Conservation (phyloP, 2,113 vertebrate genomes). For the Paradisaea rubra region DNA sequence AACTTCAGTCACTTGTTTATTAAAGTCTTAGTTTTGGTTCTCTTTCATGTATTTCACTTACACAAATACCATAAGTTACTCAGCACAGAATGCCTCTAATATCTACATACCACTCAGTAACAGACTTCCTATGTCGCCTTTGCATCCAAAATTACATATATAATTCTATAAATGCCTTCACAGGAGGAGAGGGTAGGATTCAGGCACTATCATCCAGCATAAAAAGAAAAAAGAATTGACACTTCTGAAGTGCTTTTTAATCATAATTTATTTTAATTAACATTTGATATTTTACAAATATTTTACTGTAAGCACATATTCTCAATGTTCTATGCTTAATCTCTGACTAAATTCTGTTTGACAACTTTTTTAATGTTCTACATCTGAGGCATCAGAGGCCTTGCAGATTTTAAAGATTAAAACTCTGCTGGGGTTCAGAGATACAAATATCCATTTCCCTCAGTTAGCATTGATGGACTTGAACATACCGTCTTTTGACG, state of each 20-base stretch:
- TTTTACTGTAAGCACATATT: slow-evolving; percentile 25
- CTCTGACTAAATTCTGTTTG: slow-evolving; percentile 22
- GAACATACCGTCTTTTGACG: not conserved
- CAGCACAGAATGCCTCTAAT: not conserved
- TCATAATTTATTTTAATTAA: slow-evolving; percentile 37
- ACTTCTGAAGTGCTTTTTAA: not conserved
- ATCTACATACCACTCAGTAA: not conserved
- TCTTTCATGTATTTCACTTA: not conserved
- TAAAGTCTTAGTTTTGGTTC: not conserved
- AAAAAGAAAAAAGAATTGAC: not conserved
- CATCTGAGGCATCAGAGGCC: not conserved
- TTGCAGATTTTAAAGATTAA: slow-evolving; percentile 31
- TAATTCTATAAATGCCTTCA: not conserved
- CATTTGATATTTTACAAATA: slow-evolving; percentile 3
- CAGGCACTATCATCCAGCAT: not conserved
- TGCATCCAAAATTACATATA: not conserved
- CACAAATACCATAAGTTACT: not conserved
- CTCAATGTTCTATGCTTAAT: not conserved
- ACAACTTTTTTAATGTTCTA: slow-evolving; percentile 31
- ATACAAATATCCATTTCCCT: slow-evolving; percentile 28
- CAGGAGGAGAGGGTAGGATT: not conserved
- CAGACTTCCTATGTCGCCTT: not conserved
- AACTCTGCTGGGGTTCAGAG: not conserved
- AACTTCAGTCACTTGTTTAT: not conserved
- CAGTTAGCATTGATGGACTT: slow-evolving; percentile 11